Conservation (phyloP, 2,888 invertebrate species). For the Mythimna vitellina region DNA sequence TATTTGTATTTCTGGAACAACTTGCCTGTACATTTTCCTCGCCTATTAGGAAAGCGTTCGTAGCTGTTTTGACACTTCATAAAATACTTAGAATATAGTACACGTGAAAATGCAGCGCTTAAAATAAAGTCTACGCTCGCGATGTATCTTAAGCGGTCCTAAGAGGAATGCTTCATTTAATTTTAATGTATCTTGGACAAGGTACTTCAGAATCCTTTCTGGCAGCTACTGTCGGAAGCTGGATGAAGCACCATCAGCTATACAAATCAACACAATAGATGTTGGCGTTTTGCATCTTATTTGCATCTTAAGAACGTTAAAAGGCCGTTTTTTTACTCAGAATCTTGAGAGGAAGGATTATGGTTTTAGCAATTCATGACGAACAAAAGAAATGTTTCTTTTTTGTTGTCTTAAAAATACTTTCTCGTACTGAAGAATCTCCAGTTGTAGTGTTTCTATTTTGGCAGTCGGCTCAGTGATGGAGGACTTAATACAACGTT, state of each 20-base stretch:
- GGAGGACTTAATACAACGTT: constrained; percentile 16
- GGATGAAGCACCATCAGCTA: constrained; percentile 33
- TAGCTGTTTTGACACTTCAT: constrained; percentile 3
- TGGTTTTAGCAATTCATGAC: constrained; percentile 54
- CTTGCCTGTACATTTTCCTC: neutral
- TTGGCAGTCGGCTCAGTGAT: constrained; percentile 17
- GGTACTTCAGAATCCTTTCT: constrained; percentile 20
- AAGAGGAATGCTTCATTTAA: constrained; percentile 36
- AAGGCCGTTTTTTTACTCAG: constrained; percentile 37
- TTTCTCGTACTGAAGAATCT: constrained; percentile 23
- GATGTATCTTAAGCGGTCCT: constrained; percentile 27
- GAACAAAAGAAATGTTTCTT: constrained; percentile 42
- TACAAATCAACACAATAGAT: constrained; percentile 59
- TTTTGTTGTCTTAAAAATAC: constrained; percentile 29
- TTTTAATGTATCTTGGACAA: constrained; percentile 43
- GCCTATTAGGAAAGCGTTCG: constrained; percentile 4
- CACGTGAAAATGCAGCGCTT: constrained; percentile 19
- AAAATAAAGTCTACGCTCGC: constrained; percentile 12
- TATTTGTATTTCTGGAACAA: constrained; percentile 3
- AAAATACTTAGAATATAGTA: constrained; percentile 15
- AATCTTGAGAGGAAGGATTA: constrained; percentile 47
- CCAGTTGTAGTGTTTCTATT: constrained; percentile 23
- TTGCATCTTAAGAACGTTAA: constrained; percentile 51
- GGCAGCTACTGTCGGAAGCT: constrained; percentile 6
- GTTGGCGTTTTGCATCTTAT: constrained; percentile 48